Evolutionary conservation across 2,797 vertebrate species (phyloP).

Genomic region (Melanitta fusca): DNA sequence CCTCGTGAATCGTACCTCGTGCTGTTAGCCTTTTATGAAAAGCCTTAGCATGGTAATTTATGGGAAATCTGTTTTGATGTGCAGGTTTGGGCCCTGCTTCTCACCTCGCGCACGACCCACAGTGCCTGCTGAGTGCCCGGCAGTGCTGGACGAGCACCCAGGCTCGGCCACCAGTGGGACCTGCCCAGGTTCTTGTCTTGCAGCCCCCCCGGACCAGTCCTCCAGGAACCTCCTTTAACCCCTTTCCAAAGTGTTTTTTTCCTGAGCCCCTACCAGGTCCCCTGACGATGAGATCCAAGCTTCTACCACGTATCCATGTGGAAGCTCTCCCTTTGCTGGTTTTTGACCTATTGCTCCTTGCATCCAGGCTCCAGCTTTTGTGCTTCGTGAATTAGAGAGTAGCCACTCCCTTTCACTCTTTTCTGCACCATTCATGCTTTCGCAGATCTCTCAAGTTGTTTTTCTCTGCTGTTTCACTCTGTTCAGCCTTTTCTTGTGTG

Average conservation of each 20-base stretch:
- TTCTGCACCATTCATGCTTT: background rate
- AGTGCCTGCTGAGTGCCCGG: background rate
- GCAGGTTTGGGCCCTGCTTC: background rate
- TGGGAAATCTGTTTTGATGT: slow-evolving; percentile 43
- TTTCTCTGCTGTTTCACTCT: background rate
- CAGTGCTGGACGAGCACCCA: too few relatives aligned
- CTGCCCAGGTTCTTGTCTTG: background rate
- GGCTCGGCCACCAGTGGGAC: too few relatives aligned
- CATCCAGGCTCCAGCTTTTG: background rate
- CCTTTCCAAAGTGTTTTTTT: background rate
- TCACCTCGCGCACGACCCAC: background rate
- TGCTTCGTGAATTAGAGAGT: background rate
- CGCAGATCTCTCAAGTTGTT: background rate
- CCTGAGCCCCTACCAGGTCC: background rate
- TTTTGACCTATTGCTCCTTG: background rate
- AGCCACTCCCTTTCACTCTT: background rate
- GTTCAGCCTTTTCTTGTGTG: background rate
- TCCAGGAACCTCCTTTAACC: background rate
- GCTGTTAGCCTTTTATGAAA: background rate
- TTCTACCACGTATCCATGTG: fast-evolving
- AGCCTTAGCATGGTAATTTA: background rate
- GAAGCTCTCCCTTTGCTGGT: background rate
- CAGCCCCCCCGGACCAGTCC: background rate
- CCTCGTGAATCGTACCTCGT: background rate
- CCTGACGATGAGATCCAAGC: fast-evolving